Evolutionary conservation across 2,113 vertebrate genomes (phyloP), one percentile per base, ranked within the genome.

Genomic region (Mustelus asterias): DNA sequence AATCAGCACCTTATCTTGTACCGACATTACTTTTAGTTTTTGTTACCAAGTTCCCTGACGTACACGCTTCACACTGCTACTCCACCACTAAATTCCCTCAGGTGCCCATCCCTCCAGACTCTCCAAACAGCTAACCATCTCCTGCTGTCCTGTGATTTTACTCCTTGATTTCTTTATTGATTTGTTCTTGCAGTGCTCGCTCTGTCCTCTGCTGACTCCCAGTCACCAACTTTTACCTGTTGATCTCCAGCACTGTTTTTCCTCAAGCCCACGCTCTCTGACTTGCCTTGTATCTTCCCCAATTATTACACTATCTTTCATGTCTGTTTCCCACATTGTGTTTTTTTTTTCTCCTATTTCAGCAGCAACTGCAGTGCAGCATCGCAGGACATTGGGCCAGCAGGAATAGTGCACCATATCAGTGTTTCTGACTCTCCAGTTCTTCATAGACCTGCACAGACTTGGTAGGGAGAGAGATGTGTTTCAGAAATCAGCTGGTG

Each of bases 301-400:
- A 69, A 94, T 94, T 94, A 90, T 94, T 69, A 94, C 65, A 94
- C 65, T 69, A 94, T 94, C 92, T 94, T 94, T 22, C 92, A 94
- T 94, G 92, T 94, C 92, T 94, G 65, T 94, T 67, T 94, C 92
- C 92, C 65, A 94, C 65, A 94, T 94, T 94, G 65, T 94, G 65
- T 94, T 69, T 94, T 94, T 94, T 70, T 94, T 69, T 94, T 94
- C 92, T 94, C 92, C 92, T 94, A 94, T 94, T 94, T 69, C 92
- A 94, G 92, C 65, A 94, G 65, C 92, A 94, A 69, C 92, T 94
- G 22, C 92, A 70, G 37, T 26, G 67, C 92, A 69, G n/a, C 92
- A 94, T 94, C 67, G 92, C 92, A 70, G 69, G 92, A 94, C 65
- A 37, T 94, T 70, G 92, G 63, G 92, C 92, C 92, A 94, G 65